Conservation (phyloP, 2,888 invertebrate species). For the Pandemis heparana region DNA sequence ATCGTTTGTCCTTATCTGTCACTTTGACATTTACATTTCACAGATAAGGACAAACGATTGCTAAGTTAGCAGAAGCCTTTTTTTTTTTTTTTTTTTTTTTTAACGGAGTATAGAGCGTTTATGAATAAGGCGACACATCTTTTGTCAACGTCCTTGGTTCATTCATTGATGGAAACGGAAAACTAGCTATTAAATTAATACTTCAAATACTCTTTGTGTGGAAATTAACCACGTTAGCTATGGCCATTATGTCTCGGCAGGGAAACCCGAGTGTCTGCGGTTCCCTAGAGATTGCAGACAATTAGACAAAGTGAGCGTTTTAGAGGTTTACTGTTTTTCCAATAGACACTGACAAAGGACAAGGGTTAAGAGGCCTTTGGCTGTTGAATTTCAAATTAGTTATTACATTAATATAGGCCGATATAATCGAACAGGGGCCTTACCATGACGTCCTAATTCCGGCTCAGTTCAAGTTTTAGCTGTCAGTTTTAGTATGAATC, state of each 20-base stretch:
- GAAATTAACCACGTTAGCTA: neutral
- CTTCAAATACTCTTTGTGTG: neutral
- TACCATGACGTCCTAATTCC: no score
- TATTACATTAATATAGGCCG: no score
- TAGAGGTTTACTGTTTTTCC: constrained; percentile 10
- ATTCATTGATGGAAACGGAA: neutral
- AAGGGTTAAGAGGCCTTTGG: constrained; percentile 11
- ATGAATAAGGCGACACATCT: no score
- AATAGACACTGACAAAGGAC: constrained; percentile 12
- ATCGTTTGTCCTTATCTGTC: no score
- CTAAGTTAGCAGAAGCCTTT: no score
- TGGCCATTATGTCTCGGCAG: neutral
- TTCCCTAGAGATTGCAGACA: constrained; percentile 32
- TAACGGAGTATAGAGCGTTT: no score
- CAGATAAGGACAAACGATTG: no score
- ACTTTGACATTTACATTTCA: no score
- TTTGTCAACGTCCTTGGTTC: neutral
- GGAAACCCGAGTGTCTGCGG: constrained; percentile 13
- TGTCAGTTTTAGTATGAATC: no score
- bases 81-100: no score
- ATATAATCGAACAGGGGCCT: no score
- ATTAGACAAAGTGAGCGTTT: constrained; percentile 13
- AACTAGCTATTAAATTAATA: neutral
- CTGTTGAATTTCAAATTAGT: neutral
- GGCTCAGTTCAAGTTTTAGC: no score